Base-by-base conservation (phyloP, 64 coral and sea anemone genomes). In the Stichodactyla mertensii region DNA sequence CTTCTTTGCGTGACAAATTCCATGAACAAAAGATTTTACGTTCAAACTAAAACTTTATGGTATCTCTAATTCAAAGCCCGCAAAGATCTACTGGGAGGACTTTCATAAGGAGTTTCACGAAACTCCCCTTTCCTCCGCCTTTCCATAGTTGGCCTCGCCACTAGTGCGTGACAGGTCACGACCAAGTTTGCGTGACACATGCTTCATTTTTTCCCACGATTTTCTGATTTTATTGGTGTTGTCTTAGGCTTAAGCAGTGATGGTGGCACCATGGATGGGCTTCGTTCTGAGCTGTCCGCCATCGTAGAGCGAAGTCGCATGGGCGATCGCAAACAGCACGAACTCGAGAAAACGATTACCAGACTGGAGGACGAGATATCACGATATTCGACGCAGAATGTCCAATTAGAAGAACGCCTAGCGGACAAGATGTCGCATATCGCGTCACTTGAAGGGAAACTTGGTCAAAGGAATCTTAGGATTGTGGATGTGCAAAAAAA, bases 221-320 rank as follows among this genome's bases (percentile, higher is more conserved):
- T 45, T 45, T 45, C 36, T 45, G 36, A 45, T 45, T 45, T 45
- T 4, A 2, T n/a, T 66, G 69, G 7, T 10, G 24, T 74, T 74
- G n/a, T 74, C 10, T 22, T 69, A 96, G 94, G 94, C 81, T 88
- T 96, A 67, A 70, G 79, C 12, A 82, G 90, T 26, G 93, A 95
- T 82, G 97, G 92, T 61, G 97, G 97, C 28, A 91, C 92, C 13
- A 99, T 99, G 97, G 91, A 94, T 55, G 93, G 93, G 13, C 55
- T 99, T 60, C 87, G 97, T 62, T 90, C 92, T 10, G 97, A 99
- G 77, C 90, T 99, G 36, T 95, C 93, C 1, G 93, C 92, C n/a
- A 95, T 99, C 55, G 93, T 94, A 15, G 93, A 99, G 78, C 87
- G 93, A 55, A 99, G 93, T 85, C 93, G 97, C 11, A 99, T 99